Conservation (phyloP, 2,888 invertebrate genomes). For the Caenorhabditis zanzibari region DNA sequence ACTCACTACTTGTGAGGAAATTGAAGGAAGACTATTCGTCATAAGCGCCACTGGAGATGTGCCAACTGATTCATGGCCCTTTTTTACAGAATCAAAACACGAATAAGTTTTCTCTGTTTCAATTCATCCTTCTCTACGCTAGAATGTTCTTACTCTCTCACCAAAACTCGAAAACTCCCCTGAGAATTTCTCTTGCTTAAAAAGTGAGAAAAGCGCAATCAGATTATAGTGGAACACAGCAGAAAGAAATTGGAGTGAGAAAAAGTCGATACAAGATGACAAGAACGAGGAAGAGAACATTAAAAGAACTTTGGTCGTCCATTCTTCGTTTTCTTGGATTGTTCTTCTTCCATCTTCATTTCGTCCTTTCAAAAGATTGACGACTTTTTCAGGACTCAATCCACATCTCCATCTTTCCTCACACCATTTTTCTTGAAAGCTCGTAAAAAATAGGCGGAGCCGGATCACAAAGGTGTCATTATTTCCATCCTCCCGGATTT, state of each 20-base stretch:
- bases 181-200: constrained; percentile 10
- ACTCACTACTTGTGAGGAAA: neutral
- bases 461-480: constrained; percentile 11
- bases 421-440: constrained; percentile 3
- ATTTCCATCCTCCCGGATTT: neutral
- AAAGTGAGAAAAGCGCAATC: constrained; percentile 55
- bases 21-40: neutral
- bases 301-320: constrained; percentile 24
- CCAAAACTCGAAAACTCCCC: constrained; percentile 3
- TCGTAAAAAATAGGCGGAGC: constrained; percentile 30
- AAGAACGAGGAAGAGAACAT: constrained; percentile 23
- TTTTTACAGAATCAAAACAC: constrained; percentile 8
- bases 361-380: constrained; percentile 29
- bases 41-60: neutral
- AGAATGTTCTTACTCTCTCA: constrained; percentile 32
- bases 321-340: neutral
- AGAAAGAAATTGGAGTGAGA: constrained; percentile 12
- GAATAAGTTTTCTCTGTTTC: neutral
- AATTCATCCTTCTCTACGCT: constrained; percentile 14
- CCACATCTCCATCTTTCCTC: neutral
- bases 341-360: constrained; percentile 17
- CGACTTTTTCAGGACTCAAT: constrained; percentile 7
- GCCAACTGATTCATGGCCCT: neutral
- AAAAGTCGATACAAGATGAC: neutral
- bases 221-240: constrained; percentile 50